A percentile compares a stretch with the other conserved stretches of the same genome.
Evolutionary conservation across 2,113 vertebrate species (phyloP).

Genomic region (Danio rerio): DNA sequence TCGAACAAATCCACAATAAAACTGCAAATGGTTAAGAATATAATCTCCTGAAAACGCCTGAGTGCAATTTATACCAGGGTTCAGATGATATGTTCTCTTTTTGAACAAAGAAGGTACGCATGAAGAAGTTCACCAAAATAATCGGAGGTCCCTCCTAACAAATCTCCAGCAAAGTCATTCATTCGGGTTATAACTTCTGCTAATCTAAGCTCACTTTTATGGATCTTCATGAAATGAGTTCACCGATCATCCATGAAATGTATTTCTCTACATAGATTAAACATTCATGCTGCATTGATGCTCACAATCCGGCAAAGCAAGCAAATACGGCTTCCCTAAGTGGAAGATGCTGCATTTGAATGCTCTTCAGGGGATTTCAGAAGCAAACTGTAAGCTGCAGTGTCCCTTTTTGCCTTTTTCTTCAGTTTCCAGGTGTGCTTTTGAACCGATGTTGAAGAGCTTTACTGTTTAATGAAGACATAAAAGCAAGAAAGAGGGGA

Average conservation of each 20-base stretch:
- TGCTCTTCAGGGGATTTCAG: background rate
- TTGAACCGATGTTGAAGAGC: slow-evolving; percentile 15
- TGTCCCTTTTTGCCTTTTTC: background rate
- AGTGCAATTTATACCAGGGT: slow-evolving; percentile 37
- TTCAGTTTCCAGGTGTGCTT: slow-evolving; percentile 16
- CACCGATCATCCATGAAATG: slow-evolving; percentile 8
- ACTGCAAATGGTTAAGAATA: slow-evolving; percentile 38
- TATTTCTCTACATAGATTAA: slow-evolving; percentile 25
- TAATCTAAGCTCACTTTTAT: slow-evolving; percentile 5
- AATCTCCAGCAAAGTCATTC: background rate
- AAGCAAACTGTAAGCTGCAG: background rate
- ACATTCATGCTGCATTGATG: slow-evolving; percentile 67
- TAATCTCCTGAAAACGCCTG: slow-evolving; percentile 25
- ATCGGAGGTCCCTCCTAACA: background rate
- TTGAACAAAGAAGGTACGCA: background rate
- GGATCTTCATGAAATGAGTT: slow-evolving; percentile 9
- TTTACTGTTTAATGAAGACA: background rate
- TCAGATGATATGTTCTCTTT: background rate
- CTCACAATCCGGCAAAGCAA: slow-evolving; percentile 69
- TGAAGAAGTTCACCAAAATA: background rate
- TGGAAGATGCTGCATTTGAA: background rate
- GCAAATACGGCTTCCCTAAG: slow-evolving; percentile 47
- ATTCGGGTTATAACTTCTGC: slow-evolving; percentile 15
- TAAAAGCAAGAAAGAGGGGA: background rate
- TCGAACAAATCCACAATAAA: slow-evolving; percentile 46